phyloP scores from a whole-genome alignment of 2,888 invertebrate species.

The Apocheima hispidaria region DNA sequence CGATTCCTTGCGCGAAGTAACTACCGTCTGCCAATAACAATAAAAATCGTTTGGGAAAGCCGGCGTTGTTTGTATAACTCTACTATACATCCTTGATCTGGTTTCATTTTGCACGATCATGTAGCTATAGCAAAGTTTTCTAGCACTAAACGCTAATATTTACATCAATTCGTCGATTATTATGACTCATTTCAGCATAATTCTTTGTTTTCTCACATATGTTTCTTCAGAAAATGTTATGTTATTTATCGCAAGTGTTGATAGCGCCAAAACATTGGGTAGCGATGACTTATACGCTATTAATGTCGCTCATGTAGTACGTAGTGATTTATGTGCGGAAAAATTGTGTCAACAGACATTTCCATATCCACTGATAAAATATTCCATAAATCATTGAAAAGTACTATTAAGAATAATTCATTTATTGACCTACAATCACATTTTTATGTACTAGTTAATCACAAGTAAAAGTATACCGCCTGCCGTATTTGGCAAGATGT shows the following conservation, averaged over 20 bases:
- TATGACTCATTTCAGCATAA: conserved; percentile 29
- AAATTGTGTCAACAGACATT: conserved; percentile 23
- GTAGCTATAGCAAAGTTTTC: conserved; percentile 40
- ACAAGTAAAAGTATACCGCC: conserved; percentile 26
- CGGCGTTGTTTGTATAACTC: conserved; percentile 50
- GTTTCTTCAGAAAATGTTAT: conserved; percentile 23
- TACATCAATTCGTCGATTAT: conserved; percentile 35
- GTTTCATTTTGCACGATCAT: conserved; percentile 53
- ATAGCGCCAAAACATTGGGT: conserved; percentile 33
- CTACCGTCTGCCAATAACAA: conserved; percentile 56
- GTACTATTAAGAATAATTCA: conserved; percentile 28
- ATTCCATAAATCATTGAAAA: conserved; percentile 37
- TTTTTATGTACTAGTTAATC: conserved; percentile 1
- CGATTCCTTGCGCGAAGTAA: conserved; percentile 51
- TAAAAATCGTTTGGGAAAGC: conserved; percentile 62
- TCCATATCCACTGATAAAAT: conserved; percentile 23
- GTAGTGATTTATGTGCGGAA: conserved; percentile 24
- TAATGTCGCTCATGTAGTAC: conserved; percentile 26
- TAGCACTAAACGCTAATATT: conserved; percentile 34
- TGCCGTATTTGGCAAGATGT: conserved; percentile 55
- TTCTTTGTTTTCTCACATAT: conserved; percentile 31
- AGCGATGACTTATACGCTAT: conserved; percentile 18
- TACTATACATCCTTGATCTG: conserved; percentile 67
- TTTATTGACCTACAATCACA: conserved; percentile 24
- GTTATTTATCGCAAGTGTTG: conserved; percentile 35